phyloP scores from a whole-genome alignment of 1,140 invertebrate genomes.

The Brachionus calyciflorus region DNA sequence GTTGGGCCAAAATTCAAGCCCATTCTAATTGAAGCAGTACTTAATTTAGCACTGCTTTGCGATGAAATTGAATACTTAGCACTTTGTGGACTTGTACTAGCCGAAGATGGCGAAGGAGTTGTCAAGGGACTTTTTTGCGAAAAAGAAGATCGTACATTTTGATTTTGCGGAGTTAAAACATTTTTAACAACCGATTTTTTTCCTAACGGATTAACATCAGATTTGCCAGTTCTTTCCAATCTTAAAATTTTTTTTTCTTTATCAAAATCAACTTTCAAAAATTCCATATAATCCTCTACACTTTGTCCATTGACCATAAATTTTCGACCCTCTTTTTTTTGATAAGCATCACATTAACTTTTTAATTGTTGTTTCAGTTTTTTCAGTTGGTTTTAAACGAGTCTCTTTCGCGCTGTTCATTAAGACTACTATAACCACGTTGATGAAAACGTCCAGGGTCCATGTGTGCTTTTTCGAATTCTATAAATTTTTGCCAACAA shows the following conservation, averaged over 20 bases:
- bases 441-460: conserved; percentile 32
- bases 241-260: conserved; percentile 11
- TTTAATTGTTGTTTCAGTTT: not conserved
- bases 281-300: not conserved
- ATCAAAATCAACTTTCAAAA: conserved; percentile 2
- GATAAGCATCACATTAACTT: not conserved
- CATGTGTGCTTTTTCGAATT: conserved; percentile 18
- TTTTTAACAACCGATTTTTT: conserved; percentile 5
- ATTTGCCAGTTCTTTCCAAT: not conserved
- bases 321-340: not conserved
- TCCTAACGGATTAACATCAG: not conserved
- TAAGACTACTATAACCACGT: conserved; percentile 26
- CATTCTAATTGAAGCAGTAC: not conserved
- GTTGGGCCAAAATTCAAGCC: not conserved
- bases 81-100: not conserved
- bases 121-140: not conserved
- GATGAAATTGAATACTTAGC: not conserved
- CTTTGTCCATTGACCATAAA: not conserved
- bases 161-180: conserved; percentile 13
- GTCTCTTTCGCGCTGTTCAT: conserved; percentile 15
- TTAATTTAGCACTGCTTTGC: not conserved
- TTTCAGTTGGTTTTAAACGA: not conserved
- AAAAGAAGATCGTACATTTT: not conserved
- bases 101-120: not conserved
- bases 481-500: not conserved